These are phyloP conservation scores for Coturnix japonica DNA, from an alignment of 2,113 vertebrate genomes.

Conservation along the genomic window DNA sequence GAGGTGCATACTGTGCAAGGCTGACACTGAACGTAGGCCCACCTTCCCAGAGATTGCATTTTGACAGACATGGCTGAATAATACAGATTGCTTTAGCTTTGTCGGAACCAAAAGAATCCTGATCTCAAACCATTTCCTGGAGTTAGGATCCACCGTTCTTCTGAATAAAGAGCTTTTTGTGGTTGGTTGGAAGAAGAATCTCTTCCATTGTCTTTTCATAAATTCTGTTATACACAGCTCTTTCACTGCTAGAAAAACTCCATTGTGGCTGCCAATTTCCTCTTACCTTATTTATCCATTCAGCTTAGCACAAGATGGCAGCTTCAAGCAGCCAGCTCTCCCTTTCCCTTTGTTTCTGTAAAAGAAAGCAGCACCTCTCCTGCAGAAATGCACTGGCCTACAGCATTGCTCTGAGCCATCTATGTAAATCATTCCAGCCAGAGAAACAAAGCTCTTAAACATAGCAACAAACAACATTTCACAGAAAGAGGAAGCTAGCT, in stretches of 20 bases:
- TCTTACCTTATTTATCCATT: not conserved
- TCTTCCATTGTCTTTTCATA: conserved; percentile 6
- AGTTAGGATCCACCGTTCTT: not conserved
- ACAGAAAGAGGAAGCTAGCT: not conserved
- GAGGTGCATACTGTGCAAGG: not conserved
- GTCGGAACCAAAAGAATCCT: not conserved
- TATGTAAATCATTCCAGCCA: not conserved
- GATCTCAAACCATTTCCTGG: not conserved
- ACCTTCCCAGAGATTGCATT: not conserved
- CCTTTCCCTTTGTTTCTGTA: not conserved
- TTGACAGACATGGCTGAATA: not conserved
- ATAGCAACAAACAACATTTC: not conserved
- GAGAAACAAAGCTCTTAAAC: conserved; percentile 29
- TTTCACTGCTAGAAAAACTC: not conserved
- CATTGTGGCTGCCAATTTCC: not conserved
- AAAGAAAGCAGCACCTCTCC: not conserved
- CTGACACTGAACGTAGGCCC: not conserved
- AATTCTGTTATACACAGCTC: not conserved
- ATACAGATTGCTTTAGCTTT: not conserved
- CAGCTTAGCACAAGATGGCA: conserved; percentile 3
- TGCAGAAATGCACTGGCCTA: not conserved
- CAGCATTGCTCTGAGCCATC: not conserved
- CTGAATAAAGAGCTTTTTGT: conserved; percentile 53
- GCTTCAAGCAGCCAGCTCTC: not conserved
- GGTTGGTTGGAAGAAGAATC: conserved; percentile 26